A percentile compares a stretch with the other conserved stretches of the same genome.
Evolutionary conservation across 2,888 invertebrate genomes (phyloP).

Genomic region (Creontiades dilutus): DNA sequence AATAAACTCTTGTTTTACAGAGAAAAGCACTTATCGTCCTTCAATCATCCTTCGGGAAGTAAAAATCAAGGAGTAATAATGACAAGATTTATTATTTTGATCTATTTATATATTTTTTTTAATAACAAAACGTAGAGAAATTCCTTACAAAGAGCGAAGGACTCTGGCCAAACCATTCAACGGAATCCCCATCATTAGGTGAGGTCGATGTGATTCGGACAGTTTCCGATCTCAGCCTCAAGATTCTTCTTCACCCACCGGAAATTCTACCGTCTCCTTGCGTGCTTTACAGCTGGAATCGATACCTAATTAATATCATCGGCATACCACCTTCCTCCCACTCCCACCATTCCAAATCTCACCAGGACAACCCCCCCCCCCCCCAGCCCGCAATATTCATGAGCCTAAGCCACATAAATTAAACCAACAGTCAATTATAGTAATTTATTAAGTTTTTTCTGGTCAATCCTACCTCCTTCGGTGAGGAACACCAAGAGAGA

Average conservation of each 20-base stretch:
- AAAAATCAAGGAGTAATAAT: too few relatives aligned
- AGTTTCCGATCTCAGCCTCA: background rate
- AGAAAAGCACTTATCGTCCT: too few relatives aligned
- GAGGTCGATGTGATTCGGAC: too few relatives aligned
- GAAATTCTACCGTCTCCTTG: background rate
- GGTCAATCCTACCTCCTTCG: slow-evolving; percentile 21
- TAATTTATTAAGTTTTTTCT: slow-evolving; percentile 67
- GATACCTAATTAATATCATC: slow-evolving; percentile 26
- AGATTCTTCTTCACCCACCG: background rate
- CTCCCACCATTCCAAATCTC: background rate
- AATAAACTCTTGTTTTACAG: too few relatives aligned
- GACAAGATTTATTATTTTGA: too few relatives aligned
- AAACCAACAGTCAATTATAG: slow-evolving; percentile 67
- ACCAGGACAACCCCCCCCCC: background rate
- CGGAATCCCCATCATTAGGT: too few relatives aligned
- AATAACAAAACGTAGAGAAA: too few relatives aligned
- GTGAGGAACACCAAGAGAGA: slow-evolving; percentile 54
- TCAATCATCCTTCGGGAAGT: too few relatives aligned
- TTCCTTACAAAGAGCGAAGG: too few relatives aligned
- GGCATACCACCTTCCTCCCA: background rate
- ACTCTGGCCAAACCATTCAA: too few relatives aligned
- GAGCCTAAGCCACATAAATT: slow-evolving; percentile 63
- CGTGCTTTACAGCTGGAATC: background rate
- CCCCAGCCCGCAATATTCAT: slow-evolving; percentile 34
- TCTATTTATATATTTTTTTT: too few relatives aligned